Conservation (phyloP, 2,113 vertebrate genomes). For the Lagopus muta region DNA sequence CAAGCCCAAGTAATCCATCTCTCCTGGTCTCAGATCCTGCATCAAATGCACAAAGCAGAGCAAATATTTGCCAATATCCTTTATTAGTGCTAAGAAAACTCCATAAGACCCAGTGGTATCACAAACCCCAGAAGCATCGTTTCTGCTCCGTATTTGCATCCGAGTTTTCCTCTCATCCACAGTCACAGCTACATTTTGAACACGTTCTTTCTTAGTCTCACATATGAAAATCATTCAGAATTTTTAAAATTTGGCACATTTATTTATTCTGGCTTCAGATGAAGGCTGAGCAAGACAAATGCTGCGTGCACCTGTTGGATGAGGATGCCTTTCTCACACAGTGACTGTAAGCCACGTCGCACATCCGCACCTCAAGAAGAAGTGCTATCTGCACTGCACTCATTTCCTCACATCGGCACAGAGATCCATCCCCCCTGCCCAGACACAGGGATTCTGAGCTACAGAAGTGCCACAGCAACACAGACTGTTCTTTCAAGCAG, state of each 20-base stretch:
- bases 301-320: rapidly evolving
- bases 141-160: neutral
- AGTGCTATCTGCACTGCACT: neutral
- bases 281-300: neutral
- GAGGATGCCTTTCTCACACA: neutral
- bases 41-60: neutral
- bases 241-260: neutral
- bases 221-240: constrained; percentile 8
- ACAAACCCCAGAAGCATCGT: neutral
- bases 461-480: neutral
- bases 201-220: neutral
- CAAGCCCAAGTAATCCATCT: neutral
- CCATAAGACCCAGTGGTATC: constrained; percentile 1
- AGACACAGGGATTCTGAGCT: neutral
- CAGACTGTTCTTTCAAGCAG: neutral
- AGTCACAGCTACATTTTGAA: neutral
- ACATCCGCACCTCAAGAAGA: neutral
- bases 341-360: neutral
- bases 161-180: neutral
- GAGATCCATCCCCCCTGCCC: neutral
- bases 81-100: neutral
- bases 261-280: neutral
- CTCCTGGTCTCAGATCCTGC: neutral
- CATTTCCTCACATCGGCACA: neutral
- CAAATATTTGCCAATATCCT: neutral